phyloP scores from a whole-genome alignment of 2,888 invertebrate genomes.

The Nephrotoma flavescens region DNA sequence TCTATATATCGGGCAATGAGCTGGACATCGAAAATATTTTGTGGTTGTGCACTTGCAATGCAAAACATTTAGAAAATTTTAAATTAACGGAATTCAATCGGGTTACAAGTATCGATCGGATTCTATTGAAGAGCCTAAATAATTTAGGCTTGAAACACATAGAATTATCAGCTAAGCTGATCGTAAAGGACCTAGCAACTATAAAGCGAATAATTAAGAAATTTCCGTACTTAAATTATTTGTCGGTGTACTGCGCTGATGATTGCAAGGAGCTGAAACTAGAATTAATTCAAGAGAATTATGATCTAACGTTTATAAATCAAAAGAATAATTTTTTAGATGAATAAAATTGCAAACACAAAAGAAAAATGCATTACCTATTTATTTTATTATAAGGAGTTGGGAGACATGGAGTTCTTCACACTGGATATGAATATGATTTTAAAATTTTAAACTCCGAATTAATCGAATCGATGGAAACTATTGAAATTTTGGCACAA shows the following conservation, averaged over 20 bases:
- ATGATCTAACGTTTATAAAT: slow-evolving; percentile 13
- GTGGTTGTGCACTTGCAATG: slow-evolving; percentile 11
- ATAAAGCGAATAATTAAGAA: slow-evolving; percentile 7
- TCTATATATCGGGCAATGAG: slow-evolving; percentile 10
- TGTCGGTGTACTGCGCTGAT: slow-evolving; percentile 11
- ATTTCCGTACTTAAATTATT: slow-evolving; percentile 10
- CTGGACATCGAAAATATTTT: slow-evolving; percentile 11
- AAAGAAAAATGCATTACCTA: neutral
- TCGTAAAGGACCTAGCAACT: slow-evolving; percentile 7
- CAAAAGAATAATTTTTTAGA: slow-evolving; percentile 5
- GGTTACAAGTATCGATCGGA: slow-evolving; percentile 8
- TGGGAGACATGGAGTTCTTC: no score
- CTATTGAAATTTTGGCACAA: no score
- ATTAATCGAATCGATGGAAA: no score
- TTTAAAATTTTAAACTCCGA: no score
- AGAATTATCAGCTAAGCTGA: slow-evolving; percentile 10
- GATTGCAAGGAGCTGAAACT: slow-evolving; percentile 9
- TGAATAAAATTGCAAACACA: neutral
- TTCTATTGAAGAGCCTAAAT: slow-evolving; percentile 8
- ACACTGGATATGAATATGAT: no score
- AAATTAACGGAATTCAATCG: slow-evolving; percentile 9
- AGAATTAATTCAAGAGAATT: slow-evolving; percentile 11
- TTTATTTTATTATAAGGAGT: no score
- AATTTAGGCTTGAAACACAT: slow-evolving; percentile 9
- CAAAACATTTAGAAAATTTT: slow-evolving; percentile 10